Conservation (phyloP, 2,113 vertebrate genomes). For the Ellobius talpinus region DNA sequence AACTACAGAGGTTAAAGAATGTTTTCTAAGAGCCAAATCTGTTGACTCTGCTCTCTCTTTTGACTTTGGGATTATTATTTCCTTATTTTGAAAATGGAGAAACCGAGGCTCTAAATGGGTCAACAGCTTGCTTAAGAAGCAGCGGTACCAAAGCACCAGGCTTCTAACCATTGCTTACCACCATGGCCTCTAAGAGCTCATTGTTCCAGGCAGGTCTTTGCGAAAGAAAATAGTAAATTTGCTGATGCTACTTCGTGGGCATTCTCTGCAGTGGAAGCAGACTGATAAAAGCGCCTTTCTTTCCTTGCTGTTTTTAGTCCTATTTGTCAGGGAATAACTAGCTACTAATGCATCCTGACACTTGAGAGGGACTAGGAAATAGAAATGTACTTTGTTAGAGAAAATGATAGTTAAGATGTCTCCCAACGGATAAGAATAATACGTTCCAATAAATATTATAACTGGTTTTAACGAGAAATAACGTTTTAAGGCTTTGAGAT, state of each 20-base stretch:
- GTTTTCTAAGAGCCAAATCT: neutral
- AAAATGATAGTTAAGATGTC: neutral
- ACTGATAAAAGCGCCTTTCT: neutral
- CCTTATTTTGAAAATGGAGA: conserved; percentile 27
- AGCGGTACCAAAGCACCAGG: neutral
- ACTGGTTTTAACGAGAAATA: conserved; percentile 13
- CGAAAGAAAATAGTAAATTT: conserved; percentile 14
- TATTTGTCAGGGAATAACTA: neutral
- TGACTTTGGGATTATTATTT: conserved; percentile 21
- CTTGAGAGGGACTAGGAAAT: neutral
- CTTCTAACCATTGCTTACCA: neutral
- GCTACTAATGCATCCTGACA: neutral
- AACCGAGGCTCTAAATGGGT: neutral
- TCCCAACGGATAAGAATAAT: neutral
- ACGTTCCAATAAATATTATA: neutral
- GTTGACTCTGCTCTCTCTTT: neutral
- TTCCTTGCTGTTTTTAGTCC: neutral
- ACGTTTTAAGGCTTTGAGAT: conserved; percentile 23
- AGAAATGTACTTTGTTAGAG: neutral
- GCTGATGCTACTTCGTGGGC: neutral
- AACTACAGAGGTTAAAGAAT: neutral
- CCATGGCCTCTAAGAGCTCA: neutral
- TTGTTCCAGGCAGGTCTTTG: neutral
- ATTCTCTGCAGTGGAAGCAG: conserved; percentile 3
- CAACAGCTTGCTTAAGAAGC: neutral